A percentile compares a stretch with the other conserved stretches of the same genome.
These are phyloP conservation scores for Tenthredo livida DNA, from an alignment of 2,888 invertebrate species.

Conservation along the genomic window DNA sequence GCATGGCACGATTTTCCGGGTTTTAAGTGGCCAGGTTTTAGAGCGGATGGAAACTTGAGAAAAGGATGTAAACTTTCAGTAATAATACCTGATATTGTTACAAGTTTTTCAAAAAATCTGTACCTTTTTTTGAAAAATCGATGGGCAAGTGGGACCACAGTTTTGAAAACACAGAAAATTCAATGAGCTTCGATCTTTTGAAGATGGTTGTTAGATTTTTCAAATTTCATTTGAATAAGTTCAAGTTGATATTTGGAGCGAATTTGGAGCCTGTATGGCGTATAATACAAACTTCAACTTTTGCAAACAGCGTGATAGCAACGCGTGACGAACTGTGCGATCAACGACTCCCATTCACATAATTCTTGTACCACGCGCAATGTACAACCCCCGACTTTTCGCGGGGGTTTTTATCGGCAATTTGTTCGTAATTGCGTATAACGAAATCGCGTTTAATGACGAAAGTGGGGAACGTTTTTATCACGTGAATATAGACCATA, in stretches of 20 bases:
- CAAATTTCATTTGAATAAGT: neutral
- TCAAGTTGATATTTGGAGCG: neutral
- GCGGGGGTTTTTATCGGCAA: neutral
- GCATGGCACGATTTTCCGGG: neutral
- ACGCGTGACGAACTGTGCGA: neutral
- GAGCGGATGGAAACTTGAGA: neutral
- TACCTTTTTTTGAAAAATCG: neutral
- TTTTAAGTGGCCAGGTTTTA: neutral
- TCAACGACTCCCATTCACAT: conserved; percentile 1
- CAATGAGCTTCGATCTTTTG: no score
- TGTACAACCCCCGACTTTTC: neutral
- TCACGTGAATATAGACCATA: neutral
- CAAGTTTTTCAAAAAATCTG: neutral
- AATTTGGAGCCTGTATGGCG: no score
- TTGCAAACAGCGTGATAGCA: neutral
- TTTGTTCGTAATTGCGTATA: conserved; percentile 7
- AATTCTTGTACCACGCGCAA: neutral
- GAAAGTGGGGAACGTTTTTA: neutral
- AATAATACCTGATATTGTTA: neutral
- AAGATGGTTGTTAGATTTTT: neutral
- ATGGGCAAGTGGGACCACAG: neutral
- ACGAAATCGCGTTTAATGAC: neutral
- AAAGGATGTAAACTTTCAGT: neutral
- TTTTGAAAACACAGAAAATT: neutral
- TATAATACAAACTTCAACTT: neutral